These are phyloP conservation scores for Peromyscus melanophrys DNA, from an alignment of 2,797 vertebrate genomes.

Conservation along the genomic window DNA sequence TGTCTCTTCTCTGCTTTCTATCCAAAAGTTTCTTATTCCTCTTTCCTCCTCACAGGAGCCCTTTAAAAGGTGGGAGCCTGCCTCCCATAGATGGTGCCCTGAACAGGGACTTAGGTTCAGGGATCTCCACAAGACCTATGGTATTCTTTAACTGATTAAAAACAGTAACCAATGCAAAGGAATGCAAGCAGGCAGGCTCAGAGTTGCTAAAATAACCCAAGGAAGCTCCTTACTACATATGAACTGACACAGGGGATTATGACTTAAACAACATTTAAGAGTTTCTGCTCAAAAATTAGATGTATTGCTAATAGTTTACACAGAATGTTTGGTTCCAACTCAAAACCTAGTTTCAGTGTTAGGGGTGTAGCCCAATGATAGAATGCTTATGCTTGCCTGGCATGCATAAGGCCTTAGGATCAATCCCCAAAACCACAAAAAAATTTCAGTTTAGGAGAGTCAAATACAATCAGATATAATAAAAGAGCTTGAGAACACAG, in stretches of 20 bases:
- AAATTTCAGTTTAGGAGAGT: not conserved
- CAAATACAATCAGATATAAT: not conserved
- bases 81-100: too few species aligned
- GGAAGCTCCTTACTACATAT: not conserved
- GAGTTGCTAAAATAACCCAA: not conserved
- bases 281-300: conserved; percentile 52
- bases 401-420: not conserved
- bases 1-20: too few species aligned
- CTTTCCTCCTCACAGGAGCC: too few species aligned
- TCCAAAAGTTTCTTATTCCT: too few species aligned
- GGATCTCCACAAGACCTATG: not conserved
- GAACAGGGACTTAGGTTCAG: too few species aligned
- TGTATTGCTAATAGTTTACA: conserved; percentile 20
- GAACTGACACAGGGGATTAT: not conserved
- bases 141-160: conserved; percentile 53
- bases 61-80: too few species aligned
- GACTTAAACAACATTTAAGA: not conserved
- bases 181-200: not conserved
- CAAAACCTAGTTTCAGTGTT: conserved; percentile 55
- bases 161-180: not conserved
- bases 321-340: conserved; percentile 31
- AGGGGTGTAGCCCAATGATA: not conserved
- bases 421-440: not conserved
- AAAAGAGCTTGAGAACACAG: not conserved
- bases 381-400: not conserved